Percentiles rank a stretch among this genome's conserved stretches.
phyloP scores from a whole-genome alignment of 2,113 vertebrate genomes.

The Fukomys damarensis region DNA sequence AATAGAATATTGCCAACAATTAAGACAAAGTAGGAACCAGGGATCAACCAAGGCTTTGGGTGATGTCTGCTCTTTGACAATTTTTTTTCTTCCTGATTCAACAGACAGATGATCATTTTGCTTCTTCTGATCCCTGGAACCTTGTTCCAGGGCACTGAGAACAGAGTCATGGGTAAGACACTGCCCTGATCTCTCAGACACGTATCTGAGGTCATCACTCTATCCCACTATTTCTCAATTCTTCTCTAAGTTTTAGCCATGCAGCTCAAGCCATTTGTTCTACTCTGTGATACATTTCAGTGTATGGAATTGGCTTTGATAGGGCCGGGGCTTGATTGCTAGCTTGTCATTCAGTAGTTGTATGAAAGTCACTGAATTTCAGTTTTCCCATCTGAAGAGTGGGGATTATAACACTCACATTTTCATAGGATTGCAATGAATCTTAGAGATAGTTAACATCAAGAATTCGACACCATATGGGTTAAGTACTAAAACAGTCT shows the following conservation, averaged over 20 bases:
- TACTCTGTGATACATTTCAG: neutral
- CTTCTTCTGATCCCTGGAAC: neutral
- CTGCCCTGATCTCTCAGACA: neutral
- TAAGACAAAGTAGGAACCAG: neutral
- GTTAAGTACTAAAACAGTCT: neutral
- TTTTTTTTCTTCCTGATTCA: neutral
- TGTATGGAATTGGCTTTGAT: accelerated
- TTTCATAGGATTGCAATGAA: neutral
- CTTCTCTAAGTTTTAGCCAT: neutral
- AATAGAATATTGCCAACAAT: neutral
- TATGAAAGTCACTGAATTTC: neutral
- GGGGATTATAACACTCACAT: neutral
- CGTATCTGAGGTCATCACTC: neutral
- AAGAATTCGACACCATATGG: neutral
- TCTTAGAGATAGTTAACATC: neutral
- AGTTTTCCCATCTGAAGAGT: conserved; percentile 1
- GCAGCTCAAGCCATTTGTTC: neutral
- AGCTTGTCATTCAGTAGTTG: neutral
- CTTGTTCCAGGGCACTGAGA: no score
- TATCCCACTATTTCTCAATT: neutral
- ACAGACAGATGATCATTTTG: neutral
- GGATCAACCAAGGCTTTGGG: no score
- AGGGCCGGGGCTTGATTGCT: neutral
- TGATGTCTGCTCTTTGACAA: neutral
- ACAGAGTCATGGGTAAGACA: neutral